Evolutionary conservation across 2,113 vertebrate genomes (phyloP).

Genomic region (Balaenoptera acutorostrata): DNA sequence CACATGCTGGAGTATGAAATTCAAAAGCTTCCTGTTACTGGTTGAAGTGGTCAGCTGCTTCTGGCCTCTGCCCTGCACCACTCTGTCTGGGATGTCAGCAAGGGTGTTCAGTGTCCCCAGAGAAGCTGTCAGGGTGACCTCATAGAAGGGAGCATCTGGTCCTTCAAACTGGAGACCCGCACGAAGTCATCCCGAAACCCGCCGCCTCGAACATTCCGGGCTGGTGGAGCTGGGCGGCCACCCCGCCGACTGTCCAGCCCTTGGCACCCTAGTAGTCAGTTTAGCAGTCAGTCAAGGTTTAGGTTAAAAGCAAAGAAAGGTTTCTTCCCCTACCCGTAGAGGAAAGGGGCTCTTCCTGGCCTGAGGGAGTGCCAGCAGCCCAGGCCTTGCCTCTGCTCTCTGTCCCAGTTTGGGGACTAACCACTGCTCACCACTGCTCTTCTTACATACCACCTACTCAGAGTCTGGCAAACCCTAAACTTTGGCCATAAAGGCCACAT

Average conservation of each 20-base stretch:
- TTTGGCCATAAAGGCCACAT: neutral
- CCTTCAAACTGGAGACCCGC: neutral
- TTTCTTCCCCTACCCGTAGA: neutral
- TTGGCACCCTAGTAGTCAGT: neutral
- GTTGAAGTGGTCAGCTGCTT: conserved; percentile 70
- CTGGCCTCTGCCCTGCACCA: conserved; percentile 69
- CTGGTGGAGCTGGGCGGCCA: neutral
- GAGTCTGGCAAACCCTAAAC: too few species aligned
- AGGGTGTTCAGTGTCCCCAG: conserved; percentile 74
- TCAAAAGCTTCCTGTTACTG: conserved; percentile 54
- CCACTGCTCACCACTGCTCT: neutral
- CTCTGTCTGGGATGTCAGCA: neutral
- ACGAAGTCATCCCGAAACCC: neutral
- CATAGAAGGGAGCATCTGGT: too few species aligned
- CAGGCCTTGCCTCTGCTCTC: neutral
- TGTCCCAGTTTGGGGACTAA: neutral
- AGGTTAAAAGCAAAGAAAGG: neutral
- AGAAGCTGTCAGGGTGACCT: conserved; percentile 76
- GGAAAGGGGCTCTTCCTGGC: neutral
- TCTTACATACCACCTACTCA: neutral
- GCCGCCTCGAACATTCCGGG: fast-evolving
- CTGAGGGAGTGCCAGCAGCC: fast-evolving
- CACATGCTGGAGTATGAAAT: conserved; percentile 71
- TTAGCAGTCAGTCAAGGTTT: neutral
- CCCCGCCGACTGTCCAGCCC: neutral